Evolutionary conservation across 2,797 vertebrate species (phyloP).

Genomic region (Manis crassicaudata): DNA sequence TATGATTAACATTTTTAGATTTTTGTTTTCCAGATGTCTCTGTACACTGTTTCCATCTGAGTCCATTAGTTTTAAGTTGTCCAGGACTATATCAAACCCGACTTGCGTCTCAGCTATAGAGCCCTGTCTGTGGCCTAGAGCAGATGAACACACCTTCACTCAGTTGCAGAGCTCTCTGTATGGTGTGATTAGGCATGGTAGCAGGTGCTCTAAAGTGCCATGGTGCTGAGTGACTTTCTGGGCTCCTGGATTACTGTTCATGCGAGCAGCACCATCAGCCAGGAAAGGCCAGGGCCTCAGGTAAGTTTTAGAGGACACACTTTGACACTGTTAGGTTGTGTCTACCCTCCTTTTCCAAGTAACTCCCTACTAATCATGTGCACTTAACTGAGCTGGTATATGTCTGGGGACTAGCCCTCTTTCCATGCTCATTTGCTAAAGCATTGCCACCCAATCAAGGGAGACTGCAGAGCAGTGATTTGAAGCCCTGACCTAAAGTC

Average conservation of each 20-base stretch:
- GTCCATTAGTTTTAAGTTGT: slow-evolving; percentile 47
- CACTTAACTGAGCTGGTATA: not conserved
- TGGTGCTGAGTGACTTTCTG: not conserved
- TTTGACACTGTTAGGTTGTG: not conserved
- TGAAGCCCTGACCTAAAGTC: not conserved
- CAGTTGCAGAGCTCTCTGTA: not conserved
- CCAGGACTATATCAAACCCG: not conserved
- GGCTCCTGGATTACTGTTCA: not conserved
- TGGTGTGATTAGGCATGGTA: not conserved
- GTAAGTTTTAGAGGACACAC: not conserved
- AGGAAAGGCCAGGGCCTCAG: not conserved
- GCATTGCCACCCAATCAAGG: not conserved
- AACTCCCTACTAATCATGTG: not conserved
- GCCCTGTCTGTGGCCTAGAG: not conserved
- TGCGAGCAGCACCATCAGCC: not conserved
- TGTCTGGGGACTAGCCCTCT: not conserved
- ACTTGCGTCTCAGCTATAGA: slow-evolving; percentile 42
- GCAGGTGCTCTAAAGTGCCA: not conserved
- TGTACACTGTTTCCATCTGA: slow-evolving; percentile 18
- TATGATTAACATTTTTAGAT: not conserved
- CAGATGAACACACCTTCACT: not conserved
- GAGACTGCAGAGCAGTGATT: not conserved
- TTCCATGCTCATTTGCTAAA: not conserved
- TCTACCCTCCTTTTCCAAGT: not conserved
- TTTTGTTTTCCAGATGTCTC: not conserved